phyloP scores from a whole-genome alignment of 2,113 vertebrate genomes.

The Xenopus laevis region DNA sequence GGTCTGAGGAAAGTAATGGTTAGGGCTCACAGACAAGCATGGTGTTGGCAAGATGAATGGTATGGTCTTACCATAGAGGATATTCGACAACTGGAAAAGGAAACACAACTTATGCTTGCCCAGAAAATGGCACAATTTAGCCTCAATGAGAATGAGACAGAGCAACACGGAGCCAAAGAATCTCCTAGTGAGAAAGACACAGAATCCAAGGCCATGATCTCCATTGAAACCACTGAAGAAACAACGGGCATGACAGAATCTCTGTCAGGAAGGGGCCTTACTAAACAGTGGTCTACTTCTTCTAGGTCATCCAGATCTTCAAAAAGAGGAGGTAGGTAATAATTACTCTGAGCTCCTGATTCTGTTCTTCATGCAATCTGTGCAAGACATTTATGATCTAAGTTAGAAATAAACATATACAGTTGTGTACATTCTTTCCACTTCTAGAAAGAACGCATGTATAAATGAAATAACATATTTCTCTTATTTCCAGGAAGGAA shows the following conservation, averaged over 20 bases:
- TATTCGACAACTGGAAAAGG: constrained; percentile 91
- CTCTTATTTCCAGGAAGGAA: too few relatives aligned
- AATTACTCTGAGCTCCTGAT: background rate
- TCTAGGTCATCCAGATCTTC: constrained; percentile 93
- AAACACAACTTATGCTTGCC: constrained; percentile 88
- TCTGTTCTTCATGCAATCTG: too few relatives aligned
- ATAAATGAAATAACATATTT: too few relatives aligned
- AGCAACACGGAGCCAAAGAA: constrained; percentile 58
- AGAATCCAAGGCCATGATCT: constrained; percentile 57
- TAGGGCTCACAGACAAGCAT: constrained; percentile 92
- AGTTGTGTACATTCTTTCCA: too few relatives aligned
- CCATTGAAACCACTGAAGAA: constrained; percentile 65
- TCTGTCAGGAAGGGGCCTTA: constrained; percentile 76
- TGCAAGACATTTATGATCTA: too few relatives aligned
- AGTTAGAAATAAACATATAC: too few relatives aligned
- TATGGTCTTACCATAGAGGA: constrained; percentile 93
- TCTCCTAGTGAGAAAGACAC: constrained; percentile 47
- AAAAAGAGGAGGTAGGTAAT: constrained; percentile 86
- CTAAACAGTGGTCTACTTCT: constrained; percentile 97
- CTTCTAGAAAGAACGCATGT: too few relatives aligned
- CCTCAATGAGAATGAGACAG: constrained; percentile 62
- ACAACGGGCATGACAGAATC: constrained; percentile 61
- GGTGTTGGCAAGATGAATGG: constrained; percentile 99
- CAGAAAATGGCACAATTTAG: constrained; percentile 92
- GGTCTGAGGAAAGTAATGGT: constrained; percentile 94